These are phyloP conservation scores for Dendrophyllia cribrosa DNA, from an alignment of 64 coral and sea anemone genomes.

Conservation along the genomic window DNA sequence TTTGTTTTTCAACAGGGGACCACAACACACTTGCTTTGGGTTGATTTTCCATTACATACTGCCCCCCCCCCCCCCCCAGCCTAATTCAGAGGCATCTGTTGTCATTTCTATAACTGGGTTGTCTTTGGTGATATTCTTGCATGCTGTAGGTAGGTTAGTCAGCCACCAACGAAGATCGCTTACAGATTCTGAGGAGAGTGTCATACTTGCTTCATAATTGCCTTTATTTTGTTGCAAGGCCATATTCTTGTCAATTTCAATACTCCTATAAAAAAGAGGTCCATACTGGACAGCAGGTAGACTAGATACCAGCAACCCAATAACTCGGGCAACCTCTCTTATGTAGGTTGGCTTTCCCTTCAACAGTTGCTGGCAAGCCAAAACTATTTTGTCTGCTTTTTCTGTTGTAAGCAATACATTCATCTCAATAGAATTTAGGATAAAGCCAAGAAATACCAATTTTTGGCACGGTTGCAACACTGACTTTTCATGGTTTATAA, in stretches of 20 bases:
- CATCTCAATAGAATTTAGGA: constrained; percentile 56
- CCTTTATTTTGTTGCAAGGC: constrained; percentile 55
- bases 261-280: constrained; percentile 51
- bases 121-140: constrained; percentile 27
- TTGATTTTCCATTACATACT: not conserved
- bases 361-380: constrained; percentile 29
- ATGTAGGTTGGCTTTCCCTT: constrained; percentile 36
- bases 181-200: constrained; percentile 51
- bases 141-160: constrained; percentile 39
- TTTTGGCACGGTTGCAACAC: constrained; percentile 48
- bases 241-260: constrained; percentile 73
- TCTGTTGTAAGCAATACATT: constrained; percentile 54
- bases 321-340: constrained; percentile 49
- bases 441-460: constrained; percentile 72
- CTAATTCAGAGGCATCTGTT: constrained; percentile 58
- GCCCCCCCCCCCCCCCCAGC: constrained; percentile 56
- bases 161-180: constrained; percentile 60
- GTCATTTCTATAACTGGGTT: constrained; percentile 46
- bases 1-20: constrained; percentile 13
- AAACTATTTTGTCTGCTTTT: constrained; percentile 62
- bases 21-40: constrained; percentile 35
- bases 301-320: constrained; percentile 65
- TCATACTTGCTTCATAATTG: constrained; percentile 46
- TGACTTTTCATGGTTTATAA: constrained; percentile 57
- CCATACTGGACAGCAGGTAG: constrained; percentile 60